Evolutionary conservation across 2,888 invertebrate species (phyloP).

Genomic region (Chymomyza caudatula): DNA sequence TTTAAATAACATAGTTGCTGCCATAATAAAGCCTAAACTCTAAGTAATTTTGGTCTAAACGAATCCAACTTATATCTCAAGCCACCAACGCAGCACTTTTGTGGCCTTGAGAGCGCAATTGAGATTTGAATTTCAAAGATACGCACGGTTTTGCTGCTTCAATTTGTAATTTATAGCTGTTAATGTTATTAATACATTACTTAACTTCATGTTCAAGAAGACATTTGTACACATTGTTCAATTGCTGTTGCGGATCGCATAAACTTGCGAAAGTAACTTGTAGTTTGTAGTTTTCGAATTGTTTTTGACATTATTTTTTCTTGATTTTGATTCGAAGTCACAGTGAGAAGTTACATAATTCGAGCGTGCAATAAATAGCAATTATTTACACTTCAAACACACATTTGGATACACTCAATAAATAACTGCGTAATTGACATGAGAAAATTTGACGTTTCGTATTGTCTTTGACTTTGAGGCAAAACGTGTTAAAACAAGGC

Average conservation of each 20-base stretch:
- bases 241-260: neutral
- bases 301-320: neutral
- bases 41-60: neutral
- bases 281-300: neutral
- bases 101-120: slow-evolving; percentile 13
- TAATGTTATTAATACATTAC: slow-evolving; percentile 7
- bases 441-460: neutral
- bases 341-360: slow-evolving; percentile 44
- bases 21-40: no score
- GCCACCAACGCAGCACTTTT: slow-evolving; percentile 44
- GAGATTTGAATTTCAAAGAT: slow-evolving; percentile 11
- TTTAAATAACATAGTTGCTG: no score
- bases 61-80: slow-evolving; percentile 37
- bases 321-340: slow-evolving; percentile 17
- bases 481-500: neutral
- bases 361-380: neutral
- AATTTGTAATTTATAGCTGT: slow-evolving; percentile 42
- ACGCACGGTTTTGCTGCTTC: slow-evolving; percentile 2
- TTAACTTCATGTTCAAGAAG: neutral
- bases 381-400: neutral
- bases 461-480: neutral
- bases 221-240: neutral
- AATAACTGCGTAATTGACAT: neutral
- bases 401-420: neutral
- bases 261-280: neutral